Percentiles rank a stretch among this genome's conserved stretches.
These are phyloP conservation scores for Percopsis omiscomaycus DNA, from an alignment of 2,797 vertebrate species.

Conservation along the genomic window DNA sequence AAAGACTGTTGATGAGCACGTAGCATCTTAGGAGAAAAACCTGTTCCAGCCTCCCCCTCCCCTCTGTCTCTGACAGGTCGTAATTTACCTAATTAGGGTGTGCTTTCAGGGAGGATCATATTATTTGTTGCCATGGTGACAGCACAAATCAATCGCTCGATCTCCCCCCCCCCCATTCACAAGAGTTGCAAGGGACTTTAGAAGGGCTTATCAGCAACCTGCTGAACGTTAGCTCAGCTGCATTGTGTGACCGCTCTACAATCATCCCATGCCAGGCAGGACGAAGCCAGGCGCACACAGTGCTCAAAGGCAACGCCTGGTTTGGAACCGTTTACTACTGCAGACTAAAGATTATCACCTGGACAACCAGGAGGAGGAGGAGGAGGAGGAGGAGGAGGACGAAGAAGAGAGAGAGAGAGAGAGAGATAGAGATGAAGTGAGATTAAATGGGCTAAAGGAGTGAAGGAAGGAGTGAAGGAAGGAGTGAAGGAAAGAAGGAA, in stretches of 20 bases:
- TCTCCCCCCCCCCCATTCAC: slow-evolving; percentile 54
- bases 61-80: slow-evolving; percentile 64
- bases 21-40: slow-evolving; percentile 34
- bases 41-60: slow-evolving; percentile 21
- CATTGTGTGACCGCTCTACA: slow-evolving; percentile 17
- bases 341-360: slow-evolving; percentile 68
- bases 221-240: slow-evolving; percentile 53
- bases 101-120: slow-evolving; percentile 78
- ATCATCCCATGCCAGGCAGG: slow-evolving; percentile 49
- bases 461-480: slow-evolving; percentile 1
- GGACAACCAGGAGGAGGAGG: slow-evolving; percentile 50
- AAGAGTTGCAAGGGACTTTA: slow-evolving; percentile 68
- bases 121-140: slow-evolving; percentile 81
- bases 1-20: slow-evolving; percentile 42
- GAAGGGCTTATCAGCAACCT: slow-evolving; percentile 77
- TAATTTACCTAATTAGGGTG: slow-evolving; percentile 83
- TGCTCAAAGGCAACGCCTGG: slow-evolving; percentile 63
- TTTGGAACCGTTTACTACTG: slow-evolving; percentile 47
- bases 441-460: not conserved
- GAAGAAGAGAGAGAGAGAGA: slow-evolving; percentile 13
- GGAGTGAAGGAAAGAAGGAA: not conserved
- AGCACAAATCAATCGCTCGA: slow-evolving; percentile 71
- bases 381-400: not conserved
- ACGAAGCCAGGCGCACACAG: slow-evolving; percentile 43
- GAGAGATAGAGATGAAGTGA: slow-evolving; percentile 1